phyloP scores from a whole-genome alignment of 2,888 invertebrate species.

The Lasioglossum morio region DNA sequence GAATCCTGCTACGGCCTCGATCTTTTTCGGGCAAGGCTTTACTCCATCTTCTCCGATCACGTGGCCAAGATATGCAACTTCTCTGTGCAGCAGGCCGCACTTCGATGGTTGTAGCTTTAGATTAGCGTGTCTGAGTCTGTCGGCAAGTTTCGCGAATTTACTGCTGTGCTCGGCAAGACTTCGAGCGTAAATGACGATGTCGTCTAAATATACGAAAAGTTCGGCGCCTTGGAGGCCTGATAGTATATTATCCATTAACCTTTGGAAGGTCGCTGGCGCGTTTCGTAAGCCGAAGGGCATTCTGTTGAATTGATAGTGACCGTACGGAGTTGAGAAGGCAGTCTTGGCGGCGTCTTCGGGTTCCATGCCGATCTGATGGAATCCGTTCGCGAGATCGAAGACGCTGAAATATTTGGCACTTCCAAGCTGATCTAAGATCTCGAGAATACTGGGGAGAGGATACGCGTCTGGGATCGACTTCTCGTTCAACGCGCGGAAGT shows the following conservation, averaged over 20 bases:
- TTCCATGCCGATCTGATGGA: not conserved
- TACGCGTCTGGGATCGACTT: no score
- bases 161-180: not conserved
- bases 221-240: not conserved
- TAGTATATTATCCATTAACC: not conserved
- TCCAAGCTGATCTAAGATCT: not conserved
- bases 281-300: slow-evolving; percentile 24
- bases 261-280: slow-evolving; percentile 15
- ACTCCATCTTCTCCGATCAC: not conserved
- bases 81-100: not conserved
- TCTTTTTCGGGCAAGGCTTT: not conserved
- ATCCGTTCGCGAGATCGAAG: not conserved
- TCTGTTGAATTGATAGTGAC: not conserved
- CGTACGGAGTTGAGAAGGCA: not conserved
- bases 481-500: no score
- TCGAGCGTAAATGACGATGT: not conserved
- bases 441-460: not conserved
- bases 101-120: not conserved
- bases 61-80: slow-evolving; percentile 7
- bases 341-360: no score
- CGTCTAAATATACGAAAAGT: not conserved
- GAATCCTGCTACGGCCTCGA: not conserved
- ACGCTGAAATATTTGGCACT: slow-evolving; percentile 12
- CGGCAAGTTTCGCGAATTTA: not conserved
- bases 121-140: not conserved